A percentile compares a stretch with the other conserved stretches of the same genome.
phyloP scores from a whole-genome alignment of 2,888 invertebrate species.

The Notodonta dromedarius region DNA sequence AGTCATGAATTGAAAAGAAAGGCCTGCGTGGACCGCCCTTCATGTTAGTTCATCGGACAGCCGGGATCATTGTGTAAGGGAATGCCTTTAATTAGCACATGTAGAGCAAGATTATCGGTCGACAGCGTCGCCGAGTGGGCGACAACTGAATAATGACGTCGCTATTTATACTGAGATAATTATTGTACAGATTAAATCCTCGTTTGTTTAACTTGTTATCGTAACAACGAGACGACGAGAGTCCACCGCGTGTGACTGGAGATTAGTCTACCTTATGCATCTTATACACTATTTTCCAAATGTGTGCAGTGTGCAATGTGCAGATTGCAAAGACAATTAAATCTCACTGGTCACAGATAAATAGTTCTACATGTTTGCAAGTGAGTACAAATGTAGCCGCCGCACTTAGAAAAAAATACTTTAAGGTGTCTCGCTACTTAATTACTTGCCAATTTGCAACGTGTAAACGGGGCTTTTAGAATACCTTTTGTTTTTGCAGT shows the following conservation, averaged over 20 bases:
- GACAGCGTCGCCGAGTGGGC: constrained; percentile 57
- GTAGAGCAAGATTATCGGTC: constrained; percentile 74
- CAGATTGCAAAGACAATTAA: no score
- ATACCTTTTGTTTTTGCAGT: no score
- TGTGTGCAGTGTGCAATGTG: no score
- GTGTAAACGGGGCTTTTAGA: no score
- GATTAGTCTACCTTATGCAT: not conserved
- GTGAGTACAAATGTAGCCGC: no score
- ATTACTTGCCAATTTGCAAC: no score
- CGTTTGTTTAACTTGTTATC: constrained; percentile 21
- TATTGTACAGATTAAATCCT: constrained; percentile 43
- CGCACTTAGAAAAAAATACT: no score
- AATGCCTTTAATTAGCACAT: constrained; percentile 80
- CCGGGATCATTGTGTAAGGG: constrained; percentile 74
- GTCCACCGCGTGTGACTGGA: not conserved
- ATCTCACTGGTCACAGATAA: no score
- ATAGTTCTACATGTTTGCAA: no score
- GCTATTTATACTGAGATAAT: constrained; percentile 52
- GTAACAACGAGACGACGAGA: not conserved
- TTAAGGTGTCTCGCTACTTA: no score
- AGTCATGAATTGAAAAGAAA: constrained; percentile 68
- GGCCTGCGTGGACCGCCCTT: constrained; percentile 61
- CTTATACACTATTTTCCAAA: no score
- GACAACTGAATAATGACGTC: constrained; percentile 77
- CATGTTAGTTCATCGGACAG: constrained; percentile 63